Base-by-base conservation (phyloP, 2,113 vertebrate genomes). In the Azemiops feae region DNA sequence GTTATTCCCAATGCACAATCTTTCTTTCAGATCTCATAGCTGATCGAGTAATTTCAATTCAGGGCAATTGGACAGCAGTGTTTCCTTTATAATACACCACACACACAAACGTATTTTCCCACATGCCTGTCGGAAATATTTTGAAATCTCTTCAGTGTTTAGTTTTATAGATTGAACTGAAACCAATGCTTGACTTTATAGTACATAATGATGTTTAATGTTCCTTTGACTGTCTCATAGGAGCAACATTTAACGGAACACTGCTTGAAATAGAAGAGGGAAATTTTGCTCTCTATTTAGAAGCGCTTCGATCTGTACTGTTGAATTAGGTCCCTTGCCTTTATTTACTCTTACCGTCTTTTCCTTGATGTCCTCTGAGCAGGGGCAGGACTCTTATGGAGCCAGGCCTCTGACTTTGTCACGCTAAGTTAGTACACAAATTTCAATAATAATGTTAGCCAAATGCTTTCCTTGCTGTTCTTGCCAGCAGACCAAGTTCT, bases 1-100 rank as follows among this genome's bases (percentile, higher is more conserved):
- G 94, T 27, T 27, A 11, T 4, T 9, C 8, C 45, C 45, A 22
- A 7, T 92, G 92, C n/a, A 92, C 20, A 39, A 81, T 92, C 90
- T 95, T 95, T 96, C 88, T 91, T 95, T 93, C 86, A 97, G 96
- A 96, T 97, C 96, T 95, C 87, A 50, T 39, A 23, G 22, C 25
- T 3, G 22, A 43, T 43, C 57, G 9, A 50, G 4, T 45, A 22
- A 50, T 30, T 39, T 55, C 30, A 39, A 12, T 64, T 39, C 81
- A 50, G 43, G 53, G 43, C 85, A 4, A 45, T 20, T 86, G 23
- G 50, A 53, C 14, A 47, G 27, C n/a, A 7, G 10, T 3, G 22
- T 25, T 39, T 81, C 18, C 34, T 39, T 20, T 10, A n/a, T 8
- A 34, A 27, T 89, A 5, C 34, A n/a, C 25, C 47, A 50, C 47